Evolutionary conservation across 1,140 invertebrate genomes (phyloP), one percentile per base, ranked within the genome.

Genomic region (Rhyzopertha dominica): DNA sequence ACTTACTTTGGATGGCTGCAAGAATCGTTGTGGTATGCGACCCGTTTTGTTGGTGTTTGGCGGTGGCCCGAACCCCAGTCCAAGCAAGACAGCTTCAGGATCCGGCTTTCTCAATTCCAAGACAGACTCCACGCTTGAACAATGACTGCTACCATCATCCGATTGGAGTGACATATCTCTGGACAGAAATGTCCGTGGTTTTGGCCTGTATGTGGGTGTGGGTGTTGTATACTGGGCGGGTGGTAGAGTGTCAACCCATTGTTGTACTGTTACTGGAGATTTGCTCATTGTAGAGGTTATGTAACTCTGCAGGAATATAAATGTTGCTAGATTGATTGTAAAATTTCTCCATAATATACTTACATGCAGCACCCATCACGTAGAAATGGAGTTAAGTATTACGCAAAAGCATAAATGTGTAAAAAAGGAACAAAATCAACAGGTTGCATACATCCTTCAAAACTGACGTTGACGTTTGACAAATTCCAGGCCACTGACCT

Each of bases 101-200:
- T 88, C 84, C 3, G 83, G 79, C 57, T 74, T 77, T 39, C 85
- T 69, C 5, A 80, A 69, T 51, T 85, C 84, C 45, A 88, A 61
- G 29, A 86, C 72, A 60, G 82, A 84, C 61, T 87, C 79, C 9
- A 87, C 80, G 58, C 82, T 84, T 35, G 80, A 83, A 47, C 80
- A 81, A 43, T 82, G 77, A 62, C 84, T 85, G 20, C 78, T 81
- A 12, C 59, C 61, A 47, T 73, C 66, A 62, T 85, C 82, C 25
- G 81, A 83, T 69, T 84, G 75, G 14, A 79, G 66, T 10, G 78
- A 80, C n/a, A 70, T 69, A 51, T 80, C 79, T 10, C 78, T 70
- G 2, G 63, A 65, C 37, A 78, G 49, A 19, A 45, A 48, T 23
- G n/a, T n/a, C n/a, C n/a, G n/a, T n/a, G n/a, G n/a, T n/a, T n/a